Evolutionary conservation across 1,140 invertebrate species (phyloP), one percentile per base, ranked within the genome.

Genomic region (Oscheius sp.): DNA sequence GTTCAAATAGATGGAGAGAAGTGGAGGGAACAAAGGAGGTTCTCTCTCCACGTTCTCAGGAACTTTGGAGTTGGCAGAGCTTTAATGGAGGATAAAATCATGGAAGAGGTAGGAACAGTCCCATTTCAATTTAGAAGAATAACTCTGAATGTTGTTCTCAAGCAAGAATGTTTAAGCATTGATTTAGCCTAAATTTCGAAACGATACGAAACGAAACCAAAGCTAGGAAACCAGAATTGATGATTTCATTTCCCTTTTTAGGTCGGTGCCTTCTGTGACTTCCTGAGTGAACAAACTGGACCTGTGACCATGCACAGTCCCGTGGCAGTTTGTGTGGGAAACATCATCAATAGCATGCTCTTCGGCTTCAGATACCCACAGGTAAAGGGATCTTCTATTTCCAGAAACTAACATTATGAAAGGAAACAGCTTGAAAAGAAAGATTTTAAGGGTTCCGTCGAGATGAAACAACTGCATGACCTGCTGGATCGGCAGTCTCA

Each of bases 11-110:
- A 92, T 75, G 94, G 94, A 61, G 89, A 90, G 68, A 86, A 95
- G 78, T 97, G 94, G 94, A 92, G 93, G 84, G 91, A 92, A 76
- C 92, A 96, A 84, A 87, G 94, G 64, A 89, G 90, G 73, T 97
- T 96, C 86, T 87, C 96, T 15, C 92, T 96, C 79, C 90, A 92
- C 73, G 90, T 92, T 68, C 87, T 97, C 1, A 88, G 93, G 34
- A 89, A 91, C 78, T 93, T 97, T 77, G 94, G 95, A 13, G 93
- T 83, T 49, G 91, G 91, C 32, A 91, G 91, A 79, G 89, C 91
- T 78, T 88, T 90, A 72, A 91, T 95, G 90, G 92, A 94, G 84
- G 88, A 88, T 20, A 89, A 91, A 84, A 94, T 96, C 74, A 92
- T 91, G 90, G 91, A 55, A 2, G 78, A 82, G 77, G 77, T 82